Evolutionary conservation across 2,797 vertebrate genomes (phyloP).

Genomic region (Notoglanidium macrostoma): DNA sequence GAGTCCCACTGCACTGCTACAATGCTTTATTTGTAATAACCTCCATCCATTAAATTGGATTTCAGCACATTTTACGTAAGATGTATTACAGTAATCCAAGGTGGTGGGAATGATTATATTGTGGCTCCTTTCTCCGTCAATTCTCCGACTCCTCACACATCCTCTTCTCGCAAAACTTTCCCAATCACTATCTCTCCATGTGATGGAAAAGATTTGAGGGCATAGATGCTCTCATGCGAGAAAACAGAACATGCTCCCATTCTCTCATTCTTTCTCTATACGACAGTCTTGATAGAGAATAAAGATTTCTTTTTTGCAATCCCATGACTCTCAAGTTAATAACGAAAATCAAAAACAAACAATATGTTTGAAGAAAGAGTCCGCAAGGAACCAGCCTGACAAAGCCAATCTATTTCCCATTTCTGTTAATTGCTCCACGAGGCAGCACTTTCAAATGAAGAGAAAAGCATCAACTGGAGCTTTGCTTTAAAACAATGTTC

Average conservation of each 20-base stretch:
- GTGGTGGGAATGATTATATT: conserved; percentile 52
- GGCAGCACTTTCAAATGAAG: conserved; percentile 20
- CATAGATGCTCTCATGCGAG: conserved; percentile 14
- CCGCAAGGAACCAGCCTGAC: conserved; percentile 20
- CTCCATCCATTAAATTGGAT: conserved; percentile 57
- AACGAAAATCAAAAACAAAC: conserved; percentile 42
- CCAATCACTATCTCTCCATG: conserved; percentile 21
- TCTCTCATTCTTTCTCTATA: neutral
- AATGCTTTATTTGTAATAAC: conserved; percentile 61
- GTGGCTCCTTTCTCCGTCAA: conserved; percentile 32
- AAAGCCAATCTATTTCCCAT: conserved; percentile 44
- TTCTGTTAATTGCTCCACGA: conserved; percentile 38
- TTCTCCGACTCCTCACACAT: conserved; percentile 20
- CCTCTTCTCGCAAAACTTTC: conserved; percentile 30
- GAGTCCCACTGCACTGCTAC: conserved; percentile 48
- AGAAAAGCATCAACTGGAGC: conserved; percentile 31
- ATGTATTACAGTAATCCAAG: conserved; percentile 53
- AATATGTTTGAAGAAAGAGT: conserved; percentile 19
- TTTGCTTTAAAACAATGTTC: conserved; percentile 51
- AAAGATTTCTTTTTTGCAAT: neutral
- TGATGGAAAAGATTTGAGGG: conserved; percentile 20
- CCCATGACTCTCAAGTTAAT: conserved; percentile 27
- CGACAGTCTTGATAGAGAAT: neutral
- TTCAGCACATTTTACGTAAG: conserved; percentile 46
- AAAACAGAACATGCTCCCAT: neutral